These are phyloP conservation scores for Lithophane leautieri DNA, from an alignment of 2,888 invertebrate genomes.

Conservation along the genomic window DNA sequence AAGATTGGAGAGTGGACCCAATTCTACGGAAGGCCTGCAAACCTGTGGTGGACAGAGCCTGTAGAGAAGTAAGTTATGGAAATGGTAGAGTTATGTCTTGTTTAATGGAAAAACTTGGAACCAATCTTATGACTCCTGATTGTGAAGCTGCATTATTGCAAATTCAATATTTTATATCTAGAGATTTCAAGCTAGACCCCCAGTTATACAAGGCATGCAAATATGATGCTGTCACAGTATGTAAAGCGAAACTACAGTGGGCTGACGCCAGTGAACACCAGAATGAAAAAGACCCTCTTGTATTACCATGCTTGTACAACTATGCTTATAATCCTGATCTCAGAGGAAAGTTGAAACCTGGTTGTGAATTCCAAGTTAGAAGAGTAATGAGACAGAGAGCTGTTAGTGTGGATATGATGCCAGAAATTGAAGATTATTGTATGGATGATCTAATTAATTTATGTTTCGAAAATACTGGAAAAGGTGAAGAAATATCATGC, in stretches of 20 bases:
- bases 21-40: constrained; percentile 96
- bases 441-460: constrained; percentile 95
- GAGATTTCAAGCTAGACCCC: constrained; percentile 98
- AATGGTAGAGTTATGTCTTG: constrained; percentile 97
- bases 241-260: constrained; percentile 95
- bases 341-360: constrained; percentile 89
- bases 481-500: constrained; percentile 97
- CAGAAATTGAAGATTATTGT: constrained; percentile 98
- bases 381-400: constrained; percentile 98
- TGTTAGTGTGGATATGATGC: constrained; percentile 97
- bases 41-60: constrained; percentile 95
- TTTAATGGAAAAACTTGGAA: constrained; percentile 97
- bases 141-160: constrained; percentile 98
- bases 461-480: constrained; percentile 96
- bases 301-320: constrained; percentile 97
- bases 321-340: constrained; percentile 91
- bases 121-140: constrained; percentile 95
- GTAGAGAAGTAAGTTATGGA: constrained; percentile 93
- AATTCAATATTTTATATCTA: constrained; percentile 98
- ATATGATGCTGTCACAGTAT: constrained; percentile 95
- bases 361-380: constrained; percentile 94
- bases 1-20: constrained; percentile 98
- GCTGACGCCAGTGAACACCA: constrained; percentile 91
- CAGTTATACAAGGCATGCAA: constrained; percentile 96
- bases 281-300: constrained; percentile 95